Evolutionary conservation across 2,797 vertebrate genomes (phyloP).

Genomic region (Parambassis ranga): DNA sequence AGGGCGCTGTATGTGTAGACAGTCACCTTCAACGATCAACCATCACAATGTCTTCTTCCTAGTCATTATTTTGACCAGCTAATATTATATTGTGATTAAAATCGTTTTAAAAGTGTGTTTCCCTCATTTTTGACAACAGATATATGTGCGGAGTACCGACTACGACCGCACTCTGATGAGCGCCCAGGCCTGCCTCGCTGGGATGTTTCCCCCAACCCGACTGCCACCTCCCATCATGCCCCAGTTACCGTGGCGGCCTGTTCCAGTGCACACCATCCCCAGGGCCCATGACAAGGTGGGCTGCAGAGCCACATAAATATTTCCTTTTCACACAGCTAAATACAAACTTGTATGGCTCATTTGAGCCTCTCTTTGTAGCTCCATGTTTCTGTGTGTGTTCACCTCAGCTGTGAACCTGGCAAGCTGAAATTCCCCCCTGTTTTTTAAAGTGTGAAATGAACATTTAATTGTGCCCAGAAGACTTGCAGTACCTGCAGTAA

Average conservation of each 20-base stretch:
- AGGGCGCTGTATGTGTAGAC: too few species aligned
- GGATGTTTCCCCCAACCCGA: slow-evolving; percentile 78
- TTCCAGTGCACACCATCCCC: slow-evolving; percentile 85
- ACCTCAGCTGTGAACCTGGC: slow-evolving; percentile 15
- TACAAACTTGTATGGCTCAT: slow-evolving; percentile 20
- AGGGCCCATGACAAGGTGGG: slow-evolving; percentile 84
- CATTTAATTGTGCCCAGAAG: slow-evolving; percentile 34
- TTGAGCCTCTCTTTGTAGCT: slow-evolving; percentile 1
- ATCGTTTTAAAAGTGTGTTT: too few species aligned
- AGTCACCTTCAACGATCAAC: too few species aligned
- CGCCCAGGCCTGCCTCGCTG: slow-evolving; percentile 84
- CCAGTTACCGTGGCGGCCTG: slow-evolving; percentile 81
- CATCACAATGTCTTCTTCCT: too few species aligned
- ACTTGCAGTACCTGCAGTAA: slow-evolving; percentile 9
- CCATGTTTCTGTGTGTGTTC: slow-evolving; percentile 1
- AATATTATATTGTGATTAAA: too few species aligned
- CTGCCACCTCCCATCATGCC: slow-evolving; percentile 75
- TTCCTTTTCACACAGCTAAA: slow-evolving; percentile 35
- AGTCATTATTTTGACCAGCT: too few species aligned
- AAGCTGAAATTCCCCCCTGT: neutral
- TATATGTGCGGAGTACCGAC: slow-evolving; percentile 85
- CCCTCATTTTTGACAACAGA: slow-evolving; percentile 55
- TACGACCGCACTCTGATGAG: slow-evolving; percentile 88
- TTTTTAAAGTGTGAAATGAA: slow-evolving; percentile 46
- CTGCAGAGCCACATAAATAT: slow-evolving; percentile 47